Conservation (phyloP, 1,140 invertebrate genomes). For the Anthonomus grandis region DNA sequence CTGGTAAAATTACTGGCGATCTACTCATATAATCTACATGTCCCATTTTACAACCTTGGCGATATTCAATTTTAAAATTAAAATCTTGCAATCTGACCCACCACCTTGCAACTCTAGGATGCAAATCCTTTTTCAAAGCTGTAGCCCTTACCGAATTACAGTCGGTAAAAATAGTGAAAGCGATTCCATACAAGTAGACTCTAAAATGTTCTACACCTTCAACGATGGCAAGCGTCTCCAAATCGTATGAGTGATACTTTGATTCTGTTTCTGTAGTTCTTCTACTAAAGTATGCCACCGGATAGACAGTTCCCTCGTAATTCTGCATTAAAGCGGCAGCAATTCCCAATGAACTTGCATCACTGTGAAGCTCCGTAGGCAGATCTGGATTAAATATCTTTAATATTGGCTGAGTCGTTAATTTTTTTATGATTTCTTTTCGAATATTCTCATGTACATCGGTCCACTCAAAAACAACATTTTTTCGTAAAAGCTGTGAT, state of each 20-base stretch:
- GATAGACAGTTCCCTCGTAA: not conserved
- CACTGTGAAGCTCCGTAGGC: not conserved
- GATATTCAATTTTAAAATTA: slow-evolving; percentile 1
- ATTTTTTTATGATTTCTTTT: slow-evolving; percentile 5
- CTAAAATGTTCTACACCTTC: slow-evolving; percentile 44
- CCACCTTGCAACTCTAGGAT: slow-evolving; percentile 42
- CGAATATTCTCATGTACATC: slow-evolving; percentile 4
- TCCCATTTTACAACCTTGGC: slow-evolving; percentile 25
- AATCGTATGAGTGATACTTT: slow-evolving; percentile 27
- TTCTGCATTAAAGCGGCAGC: slow-evolving; percentile 38
- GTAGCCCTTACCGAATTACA: slow-evolving; percentile 28
- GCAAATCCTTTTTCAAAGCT: slow-evolving; percentile 37
- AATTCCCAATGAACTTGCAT: slow-evolving; percentile 7
- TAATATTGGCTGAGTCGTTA: slow-evolving; percentile 3
- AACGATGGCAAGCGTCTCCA: slow-evolving; percentile 8
- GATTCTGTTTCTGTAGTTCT: slow-evolving; percentile 35
- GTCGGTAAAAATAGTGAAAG: slow-evolving; percentile 46
- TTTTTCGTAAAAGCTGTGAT: no score
- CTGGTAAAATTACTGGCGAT: not conserved
- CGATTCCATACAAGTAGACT: slow-evolving; percentile 41
- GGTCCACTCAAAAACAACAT: not conserved
- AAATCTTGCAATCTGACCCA: slow-evolving; percentile 13
- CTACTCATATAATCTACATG: slow-evolving; percentile 26
- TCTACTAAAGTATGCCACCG: slow-evolving; percentile 39
- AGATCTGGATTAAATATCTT: slow-evolving; percentile 4